Evolutionary conservation across 2,113 vertebrate species (phyloP).

Genomic region (Rhea americana): DNA sequence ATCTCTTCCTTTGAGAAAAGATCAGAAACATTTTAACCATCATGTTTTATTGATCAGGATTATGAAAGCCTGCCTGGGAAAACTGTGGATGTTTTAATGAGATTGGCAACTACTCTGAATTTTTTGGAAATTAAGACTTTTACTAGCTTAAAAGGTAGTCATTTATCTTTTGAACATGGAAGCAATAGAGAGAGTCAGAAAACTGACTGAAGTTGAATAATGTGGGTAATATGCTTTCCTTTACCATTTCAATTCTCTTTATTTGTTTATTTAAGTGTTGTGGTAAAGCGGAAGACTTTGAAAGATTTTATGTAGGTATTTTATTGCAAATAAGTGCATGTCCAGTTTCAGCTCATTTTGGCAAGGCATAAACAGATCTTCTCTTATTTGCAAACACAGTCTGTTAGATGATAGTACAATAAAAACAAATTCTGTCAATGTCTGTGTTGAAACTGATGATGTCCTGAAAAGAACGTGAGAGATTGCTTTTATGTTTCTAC

Average conservation of each 20-base stretch:
- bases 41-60: background rate
- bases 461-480: fast-evolving
- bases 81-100: background rate
- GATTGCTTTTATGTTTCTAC: background rate
- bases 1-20: background rate
- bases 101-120: background rate
- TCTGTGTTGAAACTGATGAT: background rate
- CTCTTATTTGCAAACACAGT: background rate
- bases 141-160: background rate
- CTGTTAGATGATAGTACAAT: background rate
- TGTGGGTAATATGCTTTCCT: fast-evolving
- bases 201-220: background rate
- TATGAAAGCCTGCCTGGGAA: background rate
- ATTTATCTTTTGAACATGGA: background rate
- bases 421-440: background rate
- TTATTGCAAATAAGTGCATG: background rate
- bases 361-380: background rate
- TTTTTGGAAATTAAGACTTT: background rate
- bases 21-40: background rate
- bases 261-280: background rate
- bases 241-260: background rate
- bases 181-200: background rate
- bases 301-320: background rate
- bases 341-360: background rate
- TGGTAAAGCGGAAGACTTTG: background rate